phyloP scores from a whole-genome alignment of 1,140 invertebrate genomes.

The Anastrepha obliqua region DNA sequence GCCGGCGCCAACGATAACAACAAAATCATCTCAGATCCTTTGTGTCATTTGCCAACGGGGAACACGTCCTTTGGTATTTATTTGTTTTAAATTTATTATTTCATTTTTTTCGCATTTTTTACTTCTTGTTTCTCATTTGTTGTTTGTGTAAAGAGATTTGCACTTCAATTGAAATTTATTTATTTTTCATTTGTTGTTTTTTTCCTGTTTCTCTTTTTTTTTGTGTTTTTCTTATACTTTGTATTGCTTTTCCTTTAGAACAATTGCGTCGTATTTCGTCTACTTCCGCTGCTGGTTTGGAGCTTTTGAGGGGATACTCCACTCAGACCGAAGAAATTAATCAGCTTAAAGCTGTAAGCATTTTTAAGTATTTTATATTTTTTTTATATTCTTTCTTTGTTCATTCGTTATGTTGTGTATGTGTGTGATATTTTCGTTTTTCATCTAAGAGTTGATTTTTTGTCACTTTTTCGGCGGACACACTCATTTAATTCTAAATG shows the following conservation, averaged over 20 bases:
- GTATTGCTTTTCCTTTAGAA: constrained; percentile 59
- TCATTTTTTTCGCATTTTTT: constrained; percentile 50
- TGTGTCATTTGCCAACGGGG: constrained; percentile 71
- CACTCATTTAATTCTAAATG: background rate
- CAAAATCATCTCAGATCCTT: constrained; percentile 64
- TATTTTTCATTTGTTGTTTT: constrained; percentile 55
- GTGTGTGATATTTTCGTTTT: background rate
- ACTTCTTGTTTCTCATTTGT: constrained; percentile 17
- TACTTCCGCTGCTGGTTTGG: constrained; percentile 60
- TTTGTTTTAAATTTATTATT: constrained; percentile 52
- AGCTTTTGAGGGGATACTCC: constrained; percentile 52
- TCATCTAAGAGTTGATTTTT: background rate
- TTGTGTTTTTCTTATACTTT: constrained; percentile 45
- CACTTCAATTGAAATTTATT: constrained; percentile 54
- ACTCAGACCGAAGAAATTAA: constrained; percentile 71
- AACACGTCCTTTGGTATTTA: constrained; percentile 66
- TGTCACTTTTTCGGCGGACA: background rate
- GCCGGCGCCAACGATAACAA: constrained; percentile 49
- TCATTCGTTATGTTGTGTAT: constrained; percentile 38
- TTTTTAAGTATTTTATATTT: constrained; percentile 59
- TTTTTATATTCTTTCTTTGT: constrained; percentile 59
- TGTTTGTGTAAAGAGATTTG: constrained; percentile 50
- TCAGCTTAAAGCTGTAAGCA: constrained; percentile 74
- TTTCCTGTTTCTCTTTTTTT: constrained; percentile 53
- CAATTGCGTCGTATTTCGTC: constrained; percentile 70